A percentile compares a stretch with the other conserved stretches of the same genome.
Conservation (phyloP, 2,113 vertebrate species). For the Pyrgilauda ruficollis region DNA sequence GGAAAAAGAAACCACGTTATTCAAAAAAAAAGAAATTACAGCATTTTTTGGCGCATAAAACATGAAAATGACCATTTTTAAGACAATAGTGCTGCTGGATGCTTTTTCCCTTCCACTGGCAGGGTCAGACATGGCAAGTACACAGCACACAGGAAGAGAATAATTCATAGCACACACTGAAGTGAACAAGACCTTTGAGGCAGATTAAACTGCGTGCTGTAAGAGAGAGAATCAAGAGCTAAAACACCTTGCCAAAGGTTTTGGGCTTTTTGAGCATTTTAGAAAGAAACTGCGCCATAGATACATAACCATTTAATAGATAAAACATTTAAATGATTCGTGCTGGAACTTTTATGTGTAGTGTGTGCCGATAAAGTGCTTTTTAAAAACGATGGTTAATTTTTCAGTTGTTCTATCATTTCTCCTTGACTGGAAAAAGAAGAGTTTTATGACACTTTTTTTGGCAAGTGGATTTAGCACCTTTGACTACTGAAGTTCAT, state of each 20-base stretch:
- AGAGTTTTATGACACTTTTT: slow-evolving; percentile 26
- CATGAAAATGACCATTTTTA: not conserved
- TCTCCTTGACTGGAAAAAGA: not conserved
- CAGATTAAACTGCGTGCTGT: not conserved
- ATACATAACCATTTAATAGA: not conserved
- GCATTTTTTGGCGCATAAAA: not conserved
- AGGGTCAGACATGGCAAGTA: not conserved
- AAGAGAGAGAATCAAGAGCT: not conserved
- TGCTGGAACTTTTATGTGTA: not conserved
- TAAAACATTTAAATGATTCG: not conserved
- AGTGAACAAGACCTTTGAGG: slow-evolving; percentile 35
- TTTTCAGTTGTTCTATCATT: slow-evolving; percentile 39
- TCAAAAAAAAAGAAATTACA: not conserved
- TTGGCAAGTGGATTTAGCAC: slow-evolving; percentile 41
- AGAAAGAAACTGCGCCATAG: not conserved
- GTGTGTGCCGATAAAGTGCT: not conserved
- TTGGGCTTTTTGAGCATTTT: not conserved
- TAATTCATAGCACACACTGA: not conserved
- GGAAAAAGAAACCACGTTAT: not conserved
- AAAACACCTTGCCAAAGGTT: slow-evolving; percentile 17
- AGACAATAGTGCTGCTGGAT: not conserved
- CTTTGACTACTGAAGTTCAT: slow-evolving; percentile 12
- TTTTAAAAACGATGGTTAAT: not conserved
- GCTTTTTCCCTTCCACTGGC: not conserved
- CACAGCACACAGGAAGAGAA: not conserved